Conservation (phyloP, 2,797 vertebrate species). For the Xerus rutilus region DNA sequence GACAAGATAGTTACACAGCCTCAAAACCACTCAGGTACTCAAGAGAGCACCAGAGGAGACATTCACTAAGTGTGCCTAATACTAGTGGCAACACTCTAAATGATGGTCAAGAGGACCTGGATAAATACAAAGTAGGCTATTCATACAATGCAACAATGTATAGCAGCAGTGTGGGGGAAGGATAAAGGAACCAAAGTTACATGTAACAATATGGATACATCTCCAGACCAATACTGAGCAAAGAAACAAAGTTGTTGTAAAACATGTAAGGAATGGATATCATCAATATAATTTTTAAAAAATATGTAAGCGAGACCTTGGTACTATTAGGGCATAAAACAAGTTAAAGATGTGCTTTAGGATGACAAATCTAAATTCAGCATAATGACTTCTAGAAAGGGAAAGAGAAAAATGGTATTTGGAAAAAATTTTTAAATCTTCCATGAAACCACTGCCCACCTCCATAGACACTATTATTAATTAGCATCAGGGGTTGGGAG, state of each 20-base stretch:
- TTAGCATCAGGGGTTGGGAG: background rate
- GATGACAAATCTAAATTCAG: constrained; percentile 39
- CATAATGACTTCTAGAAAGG: background rate
- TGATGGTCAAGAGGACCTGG: background rate
- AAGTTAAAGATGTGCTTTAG: background rate
- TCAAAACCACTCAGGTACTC: background rate
- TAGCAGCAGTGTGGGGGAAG: background rate
- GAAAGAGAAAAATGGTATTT: background rate
- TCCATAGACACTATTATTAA: background rate
- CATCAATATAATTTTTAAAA: background rate
- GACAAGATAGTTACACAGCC: background rate
- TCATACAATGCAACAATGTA: background rate
- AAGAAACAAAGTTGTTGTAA: constrained; percentile 48
- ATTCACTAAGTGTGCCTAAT: background rate
- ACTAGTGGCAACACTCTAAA: background rate
- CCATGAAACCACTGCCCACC: background rate
- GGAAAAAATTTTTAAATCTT: background rate
- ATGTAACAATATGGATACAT: background rate
- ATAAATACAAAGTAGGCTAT: constrained; percentile 6
- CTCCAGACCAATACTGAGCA: constrained; percentile 3
- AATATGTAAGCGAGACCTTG: background rate
- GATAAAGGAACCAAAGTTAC: background rate
- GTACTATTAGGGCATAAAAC: background rate
- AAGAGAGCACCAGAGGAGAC: background rate
- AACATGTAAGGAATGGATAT: background rate